A percentile compares a stretch with the other conserved stretches of the same genome.
Conservation (phyloP, 2,113 vertebrate genomes). For the Heloderma charlesbogerti region DNA sequence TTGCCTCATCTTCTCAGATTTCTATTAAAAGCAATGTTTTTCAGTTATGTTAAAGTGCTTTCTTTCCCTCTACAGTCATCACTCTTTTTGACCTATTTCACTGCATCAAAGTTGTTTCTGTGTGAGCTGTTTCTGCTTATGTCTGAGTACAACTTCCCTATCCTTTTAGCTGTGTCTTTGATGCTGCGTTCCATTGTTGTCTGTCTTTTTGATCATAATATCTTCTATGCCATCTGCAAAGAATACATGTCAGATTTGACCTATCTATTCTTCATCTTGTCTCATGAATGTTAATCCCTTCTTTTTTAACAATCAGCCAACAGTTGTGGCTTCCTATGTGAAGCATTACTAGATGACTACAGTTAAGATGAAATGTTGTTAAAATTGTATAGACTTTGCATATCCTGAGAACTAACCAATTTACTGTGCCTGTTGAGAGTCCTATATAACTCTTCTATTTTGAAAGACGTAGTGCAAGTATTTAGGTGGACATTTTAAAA, state of each 20-base stretch:
- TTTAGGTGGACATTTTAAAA: background rate
- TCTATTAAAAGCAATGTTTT: constrained; percentile 5
- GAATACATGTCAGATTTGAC: constrained; percentile 14
- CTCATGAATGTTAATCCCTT: background rate
- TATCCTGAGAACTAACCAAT: too few relatives aligned
- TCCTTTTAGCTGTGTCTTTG: constrained; percentile 25
- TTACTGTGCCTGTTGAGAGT: too few relatives aligned
- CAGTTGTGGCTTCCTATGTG: background rate
- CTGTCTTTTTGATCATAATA: constrained; percentile 31
- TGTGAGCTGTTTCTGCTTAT: constrained; percentile 32
- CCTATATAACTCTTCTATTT: background rate
- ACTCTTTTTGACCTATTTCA: constrained; percentile 23
- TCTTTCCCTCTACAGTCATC: background rate
- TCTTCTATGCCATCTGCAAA: constrained; percentile 10
- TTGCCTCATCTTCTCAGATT: background rate
- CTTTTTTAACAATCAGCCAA: background rate
- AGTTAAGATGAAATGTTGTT: background rate
- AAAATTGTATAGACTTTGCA: background rate
- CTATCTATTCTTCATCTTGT: constrained; percentile 16
- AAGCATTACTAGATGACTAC: background rate
- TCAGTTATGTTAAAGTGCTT: background rate
- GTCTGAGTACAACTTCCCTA: constrained; percentile 12
- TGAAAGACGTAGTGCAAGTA: background rate
- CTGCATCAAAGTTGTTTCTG: constrained; percentile 7
- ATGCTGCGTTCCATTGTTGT: constrained; percentile 19